phyloP scores from a whole-genome alignment of 2,888 invertebrate genomes.

The Hypselothyrea guttata region DNA sequence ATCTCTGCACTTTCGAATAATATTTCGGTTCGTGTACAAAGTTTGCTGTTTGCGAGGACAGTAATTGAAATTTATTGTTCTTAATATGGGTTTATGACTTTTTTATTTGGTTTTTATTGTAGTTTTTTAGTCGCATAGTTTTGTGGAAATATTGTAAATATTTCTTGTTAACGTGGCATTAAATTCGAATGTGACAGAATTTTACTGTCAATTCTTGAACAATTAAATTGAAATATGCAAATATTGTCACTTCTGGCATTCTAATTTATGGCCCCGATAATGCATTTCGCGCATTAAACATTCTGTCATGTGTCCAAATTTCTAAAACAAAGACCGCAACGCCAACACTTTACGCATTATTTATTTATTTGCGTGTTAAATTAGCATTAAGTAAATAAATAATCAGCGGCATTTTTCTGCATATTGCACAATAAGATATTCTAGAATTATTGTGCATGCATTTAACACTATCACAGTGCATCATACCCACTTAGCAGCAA shows the following conservation, averaged over 20 bases:
- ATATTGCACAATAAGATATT: no score
- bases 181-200: no score
- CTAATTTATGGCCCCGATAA: slow-evolving; percentile 19
- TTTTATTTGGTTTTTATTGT: slow-evolving; percentile 17
- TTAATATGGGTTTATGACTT: slow-evolving; percentile 13
- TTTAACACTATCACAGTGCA: no score
- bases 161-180: background rate
- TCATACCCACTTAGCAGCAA: background rate
- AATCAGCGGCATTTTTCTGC: no score
- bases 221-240: slow-evolving; percentile 23
- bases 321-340: slow-evolving; percentile 29
- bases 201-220: slow-evolving; percentile 9
- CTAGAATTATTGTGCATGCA: background rate
- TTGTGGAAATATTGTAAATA: background rate
- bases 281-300: slow-evolving; percentile 30
- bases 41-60: slow-evolving; percentile 36
- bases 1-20: slow-evolving; percentile 18
- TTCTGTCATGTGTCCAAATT: slow-evolving; percentile 26
- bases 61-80: slow-evolving; percentile 38
- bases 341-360: slow-evolving; percentile 53
- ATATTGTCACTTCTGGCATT: slow-evolving; percentile 2
- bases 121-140: background rate
- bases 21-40: slow-evolving; percentile 19
- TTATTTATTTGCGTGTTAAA: slow-evolving; percentile 64
- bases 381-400: slow-evolving; percentile 42